phyloP scores from a whole-genome alignment of 2,797 vertebrate species.

The Eupleurogrammus muticus region DNA sequence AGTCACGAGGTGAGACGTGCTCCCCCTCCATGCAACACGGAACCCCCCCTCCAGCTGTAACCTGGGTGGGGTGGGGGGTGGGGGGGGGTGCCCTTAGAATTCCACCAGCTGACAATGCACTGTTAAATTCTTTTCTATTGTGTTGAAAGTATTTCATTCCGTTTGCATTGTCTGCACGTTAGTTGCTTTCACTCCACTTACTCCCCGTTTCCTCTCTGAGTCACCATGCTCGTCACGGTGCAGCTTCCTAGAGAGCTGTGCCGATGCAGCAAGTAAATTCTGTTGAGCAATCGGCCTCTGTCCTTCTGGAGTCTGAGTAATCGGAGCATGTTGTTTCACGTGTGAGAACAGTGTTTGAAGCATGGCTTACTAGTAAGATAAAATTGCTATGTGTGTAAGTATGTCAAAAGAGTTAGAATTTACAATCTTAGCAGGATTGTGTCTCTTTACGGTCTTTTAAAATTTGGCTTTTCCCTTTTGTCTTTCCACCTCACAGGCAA shows the following conservation, averaged over 20 bases:
- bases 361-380: slow-evolving; percentile 1
- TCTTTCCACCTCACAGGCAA: slow-evolving; percentile 86
- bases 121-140: slow-evolving; percentile 7
- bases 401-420: not conserved
- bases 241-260: slow-evolving; percentile 59
- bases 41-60: slow-evolving; percentile 5
- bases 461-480: slow-evolving; percentile 31
- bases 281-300: slow-evolving; percentile 38
- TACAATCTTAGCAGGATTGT: not conserved
- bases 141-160: slow-evolving; percentile 11
- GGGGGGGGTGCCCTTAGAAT: no score
- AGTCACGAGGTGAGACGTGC: slow-evolving; percentile 96
- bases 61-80: not conserved
- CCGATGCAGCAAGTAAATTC: slow-evolving; percentile 32
- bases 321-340: slow-evolving; percentile 21
- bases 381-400: not conserved
- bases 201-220: slow-evolving; percentile 63
- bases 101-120: not conserved
- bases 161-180: slow-evolving; percentile 25
- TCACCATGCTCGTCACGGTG: slow-evolving; percentile 59
- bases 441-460: not conserved
- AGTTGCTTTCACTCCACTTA: slow-evolving; percentile 39
- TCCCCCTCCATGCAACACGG: not conserved
- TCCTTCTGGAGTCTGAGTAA: slow-evolving; percentile 13
- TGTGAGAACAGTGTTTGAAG: slow-evolving; percentile 16